Evolutionary conservation across 2,113 vertebrate genomes (phyloP).

Genomic region (Petaurus breviceps): DNA sequence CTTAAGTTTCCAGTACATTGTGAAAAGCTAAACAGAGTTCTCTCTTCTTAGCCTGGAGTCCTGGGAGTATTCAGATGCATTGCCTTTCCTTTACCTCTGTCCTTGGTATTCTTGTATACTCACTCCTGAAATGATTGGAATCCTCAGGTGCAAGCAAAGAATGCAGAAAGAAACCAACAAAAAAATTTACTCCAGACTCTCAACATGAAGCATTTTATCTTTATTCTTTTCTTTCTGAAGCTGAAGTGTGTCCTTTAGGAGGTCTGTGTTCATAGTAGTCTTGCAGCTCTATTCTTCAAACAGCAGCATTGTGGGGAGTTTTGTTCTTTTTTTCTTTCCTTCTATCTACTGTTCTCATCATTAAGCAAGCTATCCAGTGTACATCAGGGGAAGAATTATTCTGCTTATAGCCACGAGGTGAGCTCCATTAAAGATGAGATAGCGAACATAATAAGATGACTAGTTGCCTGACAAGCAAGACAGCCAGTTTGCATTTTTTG

Average conservation of each 20-base stretch:
- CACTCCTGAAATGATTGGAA: constrained; percentile 49
- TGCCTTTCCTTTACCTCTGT: background rate
- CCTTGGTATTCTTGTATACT: background rate
- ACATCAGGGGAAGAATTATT: constrained; percentile 44
- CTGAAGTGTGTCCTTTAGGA: constrained; percentile 49
- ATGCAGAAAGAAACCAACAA: no score
- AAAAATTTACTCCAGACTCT: background rate
- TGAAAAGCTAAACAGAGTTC: background rate
- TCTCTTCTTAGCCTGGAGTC: background rate
- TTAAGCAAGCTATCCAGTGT: constrained; percentile 77
- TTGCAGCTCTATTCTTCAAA: constrained; percentile 53
- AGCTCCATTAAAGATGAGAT: fast-evolving
- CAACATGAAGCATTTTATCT: constrained; percentile 66
- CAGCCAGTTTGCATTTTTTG: constrained; percentile 48
- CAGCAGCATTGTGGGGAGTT: background rate
- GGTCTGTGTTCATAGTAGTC: constrained; percentile 4
- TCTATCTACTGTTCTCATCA: constrained; percentile 25
- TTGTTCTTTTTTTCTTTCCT: background rate
- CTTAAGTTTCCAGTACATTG: fast-evolving
- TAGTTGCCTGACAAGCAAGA: constrained; percentile 7
- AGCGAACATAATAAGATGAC: constrained; percentile 43
- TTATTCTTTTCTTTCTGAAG: background rate
- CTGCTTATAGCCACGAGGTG: background rate
- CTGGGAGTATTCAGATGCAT: constrained; percentile 22
- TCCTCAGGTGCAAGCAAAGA: constrained; percentile 63